phyloP scores from a whole-genome alignment of 2,888 invertebrate genomes.

The Pristionchus exspectatus region DNA sequence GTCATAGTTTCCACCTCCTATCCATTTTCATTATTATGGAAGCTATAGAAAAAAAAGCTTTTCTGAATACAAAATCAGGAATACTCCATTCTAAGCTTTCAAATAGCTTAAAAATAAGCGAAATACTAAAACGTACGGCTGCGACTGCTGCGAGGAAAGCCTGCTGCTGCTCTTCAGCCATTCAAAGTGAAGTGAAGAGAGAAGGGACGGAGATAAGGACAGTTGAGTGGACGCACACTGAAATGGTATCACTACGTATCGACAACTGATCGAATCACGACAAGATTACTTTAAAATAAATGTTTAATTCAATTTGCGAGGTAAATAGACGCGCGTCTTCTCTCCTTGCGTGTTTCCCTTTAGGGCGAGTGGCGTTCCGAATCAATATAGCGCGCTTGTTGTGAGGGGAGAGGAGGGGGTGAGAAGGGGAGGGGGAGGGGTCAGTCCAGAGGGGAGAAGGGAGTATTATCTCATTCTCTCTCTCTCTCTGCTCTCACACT shows the following conservation, averaged over 20 bases:
- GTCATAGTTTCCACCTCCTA: not conserved
- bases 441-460: slow-evolving; percentile 23
- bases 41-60: not conserved
- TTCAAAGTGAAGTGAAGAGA: slow-evolving; percentile 2
- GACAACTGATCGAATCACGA: slow-evolving; percentile 5
- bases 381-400: slow-evolving; percentile 45
- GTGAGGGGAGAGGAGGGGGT: slow-evolving; percentile 18
- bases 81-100: too few relatives aligned
- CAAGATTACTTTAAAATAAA: not conserved
- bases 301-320: not conserved
- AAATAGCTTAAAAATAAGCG: not conserved
- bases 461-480: slow-evolving; percentile 48
- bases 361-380: not conserved
- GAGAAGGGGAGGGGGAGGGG: not conserved
- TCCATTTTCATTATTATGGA: not conserved
- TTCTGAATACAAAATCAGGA: not conserved
- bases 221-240: slow-evolving; percentile 28
- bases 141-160: slow-evolving; percentile 42
- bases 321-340: not conserved
- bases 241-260: slow-evolving; percentile 12
- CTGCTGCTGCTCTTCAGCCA: slow-evolving; percentile 35
- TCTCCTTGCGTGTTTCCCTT: not conserved
- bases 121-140: not conserved
- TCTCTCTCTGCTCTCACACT: slow-evolving; percentile 2
- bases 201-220: slow-evolving; percentile 24